A percentile compares a stretch with the other conserved stretches of the same genome.
phyloP scores from a whole-genome alignment of 2,113 vertebrate species.

The Tauraco erythrolophus region DNA sequence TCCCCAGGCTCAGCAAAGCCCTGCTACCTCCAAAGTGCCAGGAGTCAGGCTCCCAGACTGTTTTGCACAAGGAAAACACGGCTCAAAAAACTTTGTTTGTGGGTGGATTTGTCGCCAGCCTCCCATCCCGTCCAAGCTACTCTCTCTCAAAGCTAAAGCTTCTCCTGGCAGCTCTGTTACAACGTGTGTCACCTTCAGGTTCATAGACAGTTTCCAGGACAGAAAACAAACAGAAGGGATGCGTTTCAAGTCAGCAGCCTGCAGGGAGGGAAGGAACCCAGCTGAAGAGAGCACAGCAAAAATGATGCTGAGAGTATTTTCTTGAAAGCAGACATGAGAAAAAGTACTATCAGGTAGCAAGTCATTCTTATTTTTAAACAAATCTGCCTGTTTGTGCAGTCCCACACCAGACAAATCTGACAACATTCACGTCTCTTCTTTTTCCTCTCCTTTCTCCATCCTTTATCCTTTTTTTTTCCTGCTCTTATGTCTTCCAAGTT shows the following conservation, averaged over 20 bases:
- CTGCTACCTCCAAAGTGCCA: accelerated
- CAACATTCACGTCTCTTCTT: not conserved
- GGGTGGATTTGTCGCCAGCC: not conserved
- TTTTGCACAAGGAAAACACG: accelerated
- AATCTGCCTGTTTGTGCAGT: not conserved
- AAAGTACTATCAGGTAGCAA: not conserved
- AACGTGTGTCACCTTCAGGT: not conserved
- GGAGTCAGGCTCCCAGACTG: accelerated
- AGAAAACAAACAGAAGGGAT: not conserved
- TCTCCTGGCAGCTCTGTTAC: not conserved
- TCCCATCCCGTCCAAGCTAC: not conserved
- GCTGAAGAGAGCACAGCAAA: not conserved
- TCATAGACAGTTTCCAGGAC: not conserved
- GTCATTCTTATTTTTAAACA: not conserved
- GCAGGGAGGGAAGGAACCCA: not conserved
- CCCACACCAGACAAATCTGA: not conserved
- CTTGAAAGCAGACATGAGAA: not conserved
- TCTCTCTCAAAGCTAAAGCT: not conserved
- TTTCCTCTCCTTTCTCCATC: not conserved
- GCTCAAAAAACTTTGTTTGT: not conserved
- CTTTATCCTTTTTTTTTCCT: not conserved
- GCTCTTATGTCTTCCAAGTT: not conserved
- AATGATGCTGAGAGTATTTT: not conserved
- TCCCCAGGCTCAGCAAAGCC: not conserved
- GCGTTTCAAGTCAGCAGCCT: not conserved